Evolutionary conservation across 2,113 vertebrate species (phyloP).

Genomic region (Syngnathus floridae): DNA sequence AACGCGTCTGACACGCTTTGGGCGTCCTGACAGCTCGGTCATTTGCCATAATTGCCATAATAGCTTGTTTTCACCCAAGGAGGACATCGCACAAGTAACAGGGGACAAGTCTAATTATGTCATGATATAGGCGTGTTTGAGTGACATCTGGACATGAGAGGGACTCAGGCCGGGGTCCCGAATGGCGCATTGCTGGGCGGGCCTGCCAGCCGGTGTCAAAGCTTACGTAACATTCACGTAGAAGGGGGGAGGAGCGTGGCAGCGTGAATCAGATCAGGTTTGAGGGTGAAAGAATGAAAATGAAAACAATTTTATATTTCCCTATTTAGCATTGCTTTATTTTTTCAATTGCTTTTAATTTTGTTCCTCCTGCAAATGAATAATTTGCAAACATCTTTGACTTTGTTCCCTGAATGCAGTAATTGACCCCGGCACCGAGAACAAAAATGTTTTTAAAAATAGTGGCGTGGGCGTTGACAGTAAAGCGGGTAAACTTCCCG

Average conservation of each 20-base stretch:
- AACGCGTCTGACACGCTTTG: constrained; percentile 9
- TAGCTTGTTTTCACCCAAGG: constrained; percentile 48
- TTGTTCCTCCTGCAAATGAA: no score
- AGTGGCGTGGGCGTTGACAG: background rate
- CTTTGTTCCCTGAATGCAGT: background rate
- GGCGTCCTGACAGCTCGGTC: constrained; percentile 52
- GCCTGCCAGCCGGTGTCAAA: background rate
- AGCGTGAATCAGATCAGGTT: constrained; percentile 7
- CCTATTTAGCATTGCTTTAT: no score
- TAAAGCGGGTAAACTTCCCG: background rate
- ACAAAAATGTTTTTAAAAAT: background rate
- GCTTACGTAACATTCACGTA: background rate
- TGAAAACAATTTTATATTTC: no score
- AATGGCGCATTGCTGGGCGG: background rate
- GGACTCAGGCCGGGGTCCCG: background rate
- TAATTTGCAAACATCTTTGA: background rate
- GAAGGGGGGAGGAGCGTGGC: background rate
- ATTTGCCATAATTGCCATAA: constrained; percentile 69
- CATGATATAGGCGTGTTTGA: background rate
- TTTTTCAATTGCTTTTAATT: no score
- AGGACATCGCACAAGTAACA: constrained; percentile 31
- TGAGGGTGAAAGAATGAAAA: constrained; percentile 8
- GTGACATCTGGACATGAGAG: constrained; percentile 15
- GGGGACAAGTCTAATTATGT: background rate
- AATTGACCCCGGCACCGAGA: background rate